Base-by-base conservation (phyloP, 2,113 vertebrate genomes). In the Galeopterus variegatus region DNA sequence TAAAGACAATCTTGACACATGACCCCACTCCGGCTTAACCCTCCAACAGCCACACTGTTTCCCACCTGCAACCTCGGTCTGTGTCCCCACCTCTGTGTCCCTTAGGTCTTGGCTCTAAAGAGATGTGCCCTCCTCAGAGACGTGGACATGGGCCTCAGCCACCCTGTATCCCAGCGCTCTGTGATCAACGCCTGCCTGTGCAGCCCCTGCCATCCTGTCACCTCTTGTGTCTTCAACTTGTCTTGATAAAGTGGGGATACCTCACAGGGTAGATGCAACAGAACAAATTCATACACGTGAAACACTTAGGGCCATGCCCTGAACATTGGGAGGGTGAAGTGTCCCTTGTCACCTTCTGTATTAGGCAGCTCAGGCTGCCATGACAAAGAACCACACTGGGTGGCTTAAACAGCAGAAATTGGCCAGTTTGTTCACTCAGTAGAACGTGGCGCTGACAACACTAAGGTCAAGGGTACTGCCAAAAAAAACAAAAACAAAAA, bases 101-200 rank as follows among this genome's bases (percentile, higher is more conserved):
- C 83, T 94, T 13, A n/a, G 76, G 41, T 41, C 41, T 41, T 4
- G 41, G 45, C 17, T 77, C 33, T 41, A 41, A 41, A 41, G 41
- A 48, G 83, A 31, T 0, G 77, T 18, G 56, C 15, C 23, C 60
- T 5, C n/a, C 23, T 33, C 31, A 5, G 94, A 64, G 24, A 62
- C 0, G 5, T 0, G 0, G 33, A 48, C 19, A 3, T 0, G 1
- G 60, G 62, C 36, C 56, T 15, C 48, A 4, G 7, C n/a, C 24
- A 5, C 67, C 69, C 69, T 17, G 12, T 11, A 24, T 23, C 64
- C 12, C 1, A 41, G 70, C 15, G 0, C 24, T 28, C 58, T 10
- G 41, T 0, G 7, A 60, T 28, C 41, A 4, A 19, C 0, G 3
- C 72, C 93, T 6, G 4, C 36, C 65, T 1, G 14, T 14, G 24